A percentile compares a stretch with the other conserved stretches of the same genome.
These are phyloP conservation scores for Yoshiicerus persimilis DNA, from an alignment of 1,140 invertebrate species.

Conservation along the genomic window DNA sequence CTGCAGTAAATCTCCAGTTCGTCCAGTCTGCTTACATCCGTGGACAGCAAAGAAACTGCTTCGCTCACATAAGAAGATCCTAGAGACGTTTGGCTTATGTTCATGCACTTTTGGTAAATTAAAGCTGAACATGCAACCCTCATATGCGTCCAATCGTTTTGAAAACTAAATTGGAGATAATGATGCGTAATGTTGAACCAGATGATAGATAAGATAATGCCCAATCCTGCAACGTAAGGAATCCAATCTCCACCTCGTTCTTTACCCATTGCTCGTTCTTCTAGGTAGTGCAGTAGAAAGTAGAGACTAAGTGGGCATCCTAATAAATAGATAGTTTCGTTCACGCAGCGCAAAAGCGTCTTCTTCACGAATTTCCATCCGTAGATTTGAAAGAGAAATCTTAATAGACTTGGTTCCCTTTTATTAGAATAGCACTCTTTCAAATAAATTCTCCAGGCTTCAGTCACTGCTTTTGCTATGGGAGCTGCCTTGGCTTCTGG, in stretches of 20 bases:
- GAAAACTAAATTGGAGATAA: background rate
- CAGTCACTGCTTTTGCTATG: background rate
- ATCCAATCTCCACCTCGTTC: background rate
- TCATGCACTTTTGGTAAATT: background rate
- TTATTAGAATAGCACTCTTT: background rate
- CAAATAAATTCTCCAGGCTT: background rate
- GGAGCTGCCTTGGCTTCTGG: background rate
- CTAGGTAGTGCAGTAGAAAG: background rate
- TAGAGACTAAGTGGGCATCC: background rate
- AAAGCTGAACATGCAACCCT: background rate
- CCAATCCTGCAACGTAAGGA: background rate
- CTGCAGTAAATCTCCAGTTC: background rate
- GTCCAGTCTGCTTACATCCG: background rate
- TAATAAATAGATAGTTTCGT: background rate
- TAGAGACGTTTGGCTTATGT: background rate
- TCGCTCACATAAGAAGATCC: background rate
- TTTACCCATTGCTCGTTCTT: background rate
- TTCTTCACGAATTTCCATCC: background rate
- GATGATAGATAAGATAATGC: background rate
- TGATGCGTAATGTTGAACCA: background rate
- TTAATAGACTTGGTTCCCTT: background rate
- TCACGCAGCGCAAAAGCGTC: background rate
- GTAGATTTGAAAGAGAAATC: background rate
- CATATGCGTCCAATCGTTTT: background rate
- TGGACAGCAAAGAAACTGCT: background rate